A percentile compares a stretch with the other conserved stretches of the same genome.
phyloP scores from a whole-genome alignment of 2,888 invertebrate species.

The Philhelius pedissequus region DNA sequence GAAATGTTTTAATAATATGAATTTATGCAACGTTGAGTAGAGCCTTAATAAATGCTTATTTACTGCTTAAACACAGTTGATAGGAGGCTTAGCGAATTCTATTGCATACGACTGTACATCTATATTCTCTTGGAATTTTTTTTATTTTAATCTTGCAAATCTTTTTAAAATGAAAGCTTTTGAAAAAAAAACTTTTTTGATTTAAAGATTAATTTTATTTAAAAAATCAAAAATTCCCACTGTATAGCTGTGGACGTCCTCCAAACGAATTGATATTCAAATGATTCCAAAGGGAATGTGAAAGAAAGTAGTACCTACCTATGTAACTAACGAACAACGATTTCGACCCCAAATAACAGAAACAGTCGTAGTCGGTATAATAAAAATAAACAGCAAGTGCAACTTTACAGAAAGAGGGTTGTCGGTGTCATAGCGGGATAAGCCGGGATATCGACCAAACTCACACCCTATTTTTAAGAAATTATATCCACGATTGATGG shows the following conservation, averaged over 20 bases:
- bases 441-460: constrained; percentile 10
- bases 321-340: not conserved
- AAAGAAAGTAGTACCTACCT: not conserved
- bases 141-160: too few species aligned
- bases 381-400: constrained; percentile 46
- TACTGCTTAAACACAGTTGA: too few species aligned
- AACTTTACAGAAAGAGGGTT: constrained; percentile 21
- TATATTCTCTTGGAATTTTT: too few species aligned
- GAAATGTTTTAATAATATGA: too few species aligned
- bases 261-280: constrained; percentile 53
- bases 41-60: too few species aligned
- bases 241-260: not conserved
- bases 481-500: constrained; percentile 39
- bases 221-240: not conserved
- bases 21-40: too few species aligned
- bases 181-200: not conserved
- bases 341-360: constrained; percentile 31
- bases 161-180: too few species aligned
- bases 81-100: too few species aligned
- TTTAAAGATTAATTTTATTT: not conserved
- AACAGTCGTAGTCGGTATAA: constrained; percentile 14
- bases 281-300: constrained; percentile 23
- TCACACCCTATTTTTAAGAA: constrained; percentile 12
- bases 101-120: too few species aligned
- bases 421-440: constrained; percentile 8